These are phyloP conservation scores for Rallus crepitans DNA, from an alignment of 2,797 vertebrate species.

Conservation along the genomic window DNA sequence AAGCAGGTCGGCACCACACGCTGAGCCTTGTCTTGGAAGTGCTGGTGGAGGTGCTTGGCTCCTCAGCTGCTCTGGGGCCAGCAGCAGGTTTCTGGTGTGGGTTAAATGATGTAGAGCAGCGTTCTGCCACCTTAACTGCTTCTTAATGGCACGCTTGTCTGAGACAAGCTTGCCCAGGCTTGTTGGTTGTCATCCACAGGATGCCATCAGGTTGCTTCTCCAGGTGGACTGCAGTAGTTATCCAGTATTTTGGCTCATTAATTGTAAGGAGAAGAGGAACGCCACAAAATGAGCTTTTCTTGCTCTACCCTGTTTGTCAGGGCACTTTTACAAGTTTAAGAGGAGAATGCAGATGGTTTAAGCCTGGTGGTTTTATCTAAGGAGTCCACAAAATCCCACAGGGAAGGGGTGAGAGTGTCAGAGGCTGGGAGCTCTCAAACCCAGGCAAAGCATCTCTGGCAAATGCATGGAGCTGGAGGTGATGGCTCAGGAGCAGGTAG, in stretches of 20 bases:
- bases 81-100: background rate
- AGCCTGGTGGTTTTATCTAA: background rate
- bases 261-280: background rate
- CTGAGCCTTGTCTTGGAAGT: background rate
- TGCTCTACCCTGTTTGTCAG: background rate
- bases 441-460: background rate
- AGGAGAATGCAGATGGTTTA: background rate
- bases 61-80: accelerated
- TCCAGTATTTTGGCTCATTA: background rate
- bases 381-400: background rate
- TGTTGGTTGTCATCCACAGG: background rate
- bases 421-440: background rate
- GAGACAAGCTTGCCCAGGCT: background rate
- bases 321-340: background rate
- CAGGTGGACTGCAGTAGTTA: background rate
- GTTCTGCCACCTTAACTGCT: background rate
- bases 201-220: background rate
- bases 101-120: accelerated
- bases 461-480: background rate
- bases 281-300: background rate
- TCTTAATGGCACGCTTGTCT: background rate
- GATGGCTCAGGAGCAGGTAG: background rate
- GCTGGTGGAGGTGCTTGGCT: background rate
- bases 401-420: background rate
- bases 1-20: accelerated